Base-by-base conservation (phyloP, 2,888 invertebrate genomes). In the Dioctria rufipes region DNA sequence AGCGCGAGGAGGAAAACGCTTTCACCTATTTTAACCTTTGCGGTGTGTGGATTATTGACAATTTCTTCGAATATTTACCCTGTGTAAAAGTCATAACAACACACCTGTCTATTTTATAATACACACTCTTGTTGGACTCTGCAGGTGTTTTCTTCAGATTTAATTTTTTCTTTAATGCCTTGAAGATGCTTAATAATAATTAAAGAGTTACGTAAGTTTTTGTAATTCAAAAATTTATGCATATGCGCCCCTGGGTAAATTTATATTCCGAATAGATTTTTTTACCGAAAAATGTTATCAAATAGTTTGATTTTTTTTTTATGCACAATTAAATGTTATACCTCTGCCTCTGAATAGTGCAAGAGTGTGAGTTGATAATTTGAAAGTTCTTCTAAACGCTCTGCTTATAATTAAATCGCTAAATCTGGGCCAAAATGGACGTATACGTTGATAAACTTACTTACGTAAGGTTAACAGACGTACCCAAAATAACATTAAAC, bases 41-140 rank as follows among this genome's bases (percentile, higher is more conserved):
- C 6, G 25, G 13, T 61, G 37, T 8, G 54, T 54, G 54, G 11
- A 54, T 54, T 11, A 54, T 54, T 54, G 54, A 54, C 54, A 11
- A 54, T 54, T 54, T 11, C 11, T 54, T 54, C 1, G 54, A 54
- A 54, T 11, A 11, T n/a, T 54, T 54, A 54, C 11, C 46, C 5
- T 25, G 25, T 25, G 46, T 2, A 5, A 46, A 58, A 58, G 11
- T 61, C 37, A 39, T 61, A 61, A 61, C 3, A n/a, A 61, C 11
- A 51, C 61, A 37, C 39, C 39, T 61, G 25, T 25, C 61, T 25
- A 61, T 61, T 61, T 61, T 39, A 37, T 61, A 5, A 61, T 61
- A 37, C 5, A n/a, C 5, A 4, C 37, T 61, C 37, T 61, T 25
- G 11, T 54, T 54, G 11, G 11, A 54, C 4, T 4, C 11, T 6